phyloP scores from a whole-genome alignment of 1,140 invertebrate genomes.

The Drosophila jambulina region DNA sequence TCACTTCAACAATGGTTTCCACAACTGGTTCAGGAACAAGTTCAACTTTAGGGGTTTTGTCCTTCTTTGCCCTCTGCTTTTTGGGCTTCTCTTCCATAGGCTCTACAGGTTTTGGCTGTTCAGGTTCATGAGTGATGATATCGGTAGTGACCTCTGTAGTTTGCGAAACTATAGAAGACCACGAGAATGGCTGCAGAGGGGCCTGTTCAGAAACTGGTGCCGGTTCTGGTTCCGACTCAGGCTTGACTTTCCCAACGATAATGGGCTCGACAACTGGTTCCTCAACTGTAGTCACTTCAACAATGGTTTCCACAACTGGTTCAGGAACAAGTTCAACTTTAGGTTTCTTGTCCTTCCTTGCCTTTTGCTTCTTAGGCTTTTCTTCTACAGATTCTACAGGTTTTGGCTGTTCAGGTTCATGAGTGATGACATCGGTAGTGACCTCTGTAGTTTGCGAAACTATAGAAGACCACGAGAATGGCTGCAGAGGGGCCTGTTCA shows the following conservation, averaged over 20 bases:
- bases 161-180: conserved; percentile 32
- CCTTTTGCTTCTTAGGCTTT: conserved; percentile 29
- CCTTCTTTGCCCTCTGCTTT: conserved; percentile 51
- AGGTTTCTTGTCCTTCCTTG: conserved; percentile 47
- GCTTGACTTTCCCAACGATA: background rate
- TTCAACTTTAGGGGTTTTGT: conserved; percentile 21
- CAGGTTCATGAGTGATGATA: background rate
- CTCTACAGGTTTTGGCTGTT: background rate
- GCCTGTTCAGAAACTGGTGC: background rate
- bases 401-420: background rate
- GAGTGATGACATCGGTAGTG: background rate
- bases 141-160: conserved; percentile 7
- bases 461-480: conserved; percentile 22
- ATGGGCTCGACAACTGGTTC: background rate
- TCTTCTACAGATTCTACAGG: background rate
- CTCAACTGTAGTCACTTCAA: background rate
- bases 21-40: background rate
- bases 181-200: background rate
- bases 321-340: background rate
- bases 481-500: background rate
- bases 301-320: background rate
- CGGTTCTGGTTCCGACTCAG: background rate
- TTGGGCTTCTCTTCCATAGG: conserved; percentile 1
- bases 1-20: background rate
- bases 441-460: conserved; percentile 24